phyloP scores from a whole-genome alignment of 2,797 vertebrate species.

The Epinephelus awoara region DNA sequence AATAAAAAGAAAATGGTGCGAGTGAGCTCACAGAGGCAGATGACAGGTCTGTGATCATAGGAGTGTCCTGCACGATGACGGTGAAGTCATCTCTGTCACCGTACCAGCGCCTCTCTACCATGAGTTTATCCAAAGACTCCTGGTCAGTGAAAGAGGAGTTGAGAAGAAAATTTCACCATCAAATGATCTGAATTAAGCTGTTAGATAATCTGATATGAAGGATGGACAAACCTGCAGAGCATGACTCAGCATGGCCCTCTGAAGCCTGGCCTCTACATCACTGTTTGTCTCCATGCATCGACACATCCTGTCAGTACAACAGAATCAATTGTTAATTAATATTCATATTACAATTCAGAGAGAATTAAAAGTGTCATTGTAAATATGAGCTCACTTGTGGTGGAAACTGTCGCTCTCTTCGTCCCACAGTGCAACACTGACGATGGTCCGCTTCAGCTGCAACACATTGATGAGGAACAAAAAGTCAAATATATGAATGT shows the following conservation, averaged over 20 bases:
- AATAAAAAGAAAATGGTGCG: slow-evolving; percentile 1
- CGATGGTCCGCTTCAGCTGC: slow-evolving; percentile 74
- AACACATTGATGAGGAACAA: slow-evolving; percentile 8
- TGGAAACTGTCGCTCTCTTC: slow-evolving; percentile 53
- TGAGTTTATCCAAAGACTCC: slow-evolving; percentile 73
- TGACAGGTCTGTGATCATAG: slow-evolving; percentile 57
- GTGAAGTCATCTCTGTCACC: slow-evolving; percentile 75
- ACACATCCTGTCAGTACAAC: slow-evolving; percentile 61
- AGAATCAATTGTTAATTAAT: not conserved
- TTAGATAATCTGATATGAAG: not conserved
- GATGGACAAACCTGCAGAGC: slow-evolving; percentile 73
- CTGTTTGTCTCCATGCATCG: slow-evolving; percentile 48
- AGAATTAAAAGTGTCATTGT: not conserved
- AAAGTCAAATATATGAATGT: not conserved
- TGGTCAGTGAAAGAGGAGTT: slow-evolving; percentile 20
- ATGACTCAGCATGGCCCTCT: slow-evolving; percentile 64
- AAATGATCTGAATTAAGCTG: not conserved
- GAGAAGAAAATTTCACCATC: not conserved
- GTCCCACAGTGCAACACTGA: slow-evolving; percentile 82
- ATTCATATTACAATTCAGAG: not conserved
- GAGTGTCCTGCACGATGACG: slow-evolving; percentile 74
- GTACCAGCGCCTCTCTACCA: slow-evolving; percentile 72
- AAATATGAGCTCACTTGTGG: slow-evolving; percentile 44
- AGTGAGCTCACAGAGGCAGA: slow-evolving; percentile 65
- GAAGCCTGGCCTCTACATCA: slow-evolving; percentile 65